Base-by-base conservation (phyloP, 1,140 invertebrate genomes). In the Campoletis sonorensis region DNA sequence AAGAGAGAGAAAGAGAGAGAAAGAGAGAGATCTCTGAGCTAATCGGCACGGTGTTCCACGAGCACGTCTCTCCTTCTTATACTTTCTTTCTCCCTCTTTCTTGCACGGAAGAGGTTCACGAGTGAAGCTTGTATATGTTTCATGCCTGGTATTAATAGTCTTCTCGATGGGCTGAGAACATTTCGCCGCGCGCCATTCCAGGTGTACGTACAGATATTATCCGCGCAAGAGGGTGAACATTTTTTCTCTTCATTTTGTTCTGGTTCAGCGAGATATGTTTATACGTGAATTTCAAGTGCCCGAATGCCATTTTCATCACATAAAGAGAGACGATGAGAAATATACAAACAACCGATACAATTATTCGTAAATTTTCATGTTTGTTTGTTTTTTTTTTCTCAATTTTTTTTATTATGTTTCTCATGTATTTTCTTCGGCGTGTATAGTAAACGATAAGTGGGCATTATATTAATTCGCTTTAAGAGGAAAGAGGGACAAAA, bases 41-140 rank as follows among this genome's bases (percentile, higher is more conserved):
- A 88, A 89, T 89, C 88, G 87, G 81, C 84, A 80, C 81, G 83
- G 82, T 83, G 84, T 84, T 79, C 81, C 68, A 82, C 85, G 81
- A 87, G 84, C 86, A 88, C 87, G 84, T 84, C 83, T 85, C 84
- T 79, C 82, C 81, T 80, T 83, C 80, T 83, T 27, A n/a, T n/a
- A 15, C 23, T 67, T 13, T 67, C 23, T 67, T 15, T 67, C 84
- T 80, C 83, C 81, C 80, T 83, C 81, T 83, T 1, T 21, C 54
- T 58, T 23, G 54, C 81, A 80, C 70, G 79, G 78, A 83, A 83
- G 81, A 85, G 73, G 68, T 40, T 40, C 13, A 26, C 61, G 23
- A 67, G 61, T 15, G 23, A 67, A 67, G 61, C 23, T 67, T 67
- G 23, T 67, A 67, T 27, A 23, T 71, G 23, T 71, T 71, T 71